Percentiles rank a stretch among this genome's conserved stretches.
Conservation (phyloP, 2,113 vertebrate genomes). For the Sylvicapra grimmia region DNA sequence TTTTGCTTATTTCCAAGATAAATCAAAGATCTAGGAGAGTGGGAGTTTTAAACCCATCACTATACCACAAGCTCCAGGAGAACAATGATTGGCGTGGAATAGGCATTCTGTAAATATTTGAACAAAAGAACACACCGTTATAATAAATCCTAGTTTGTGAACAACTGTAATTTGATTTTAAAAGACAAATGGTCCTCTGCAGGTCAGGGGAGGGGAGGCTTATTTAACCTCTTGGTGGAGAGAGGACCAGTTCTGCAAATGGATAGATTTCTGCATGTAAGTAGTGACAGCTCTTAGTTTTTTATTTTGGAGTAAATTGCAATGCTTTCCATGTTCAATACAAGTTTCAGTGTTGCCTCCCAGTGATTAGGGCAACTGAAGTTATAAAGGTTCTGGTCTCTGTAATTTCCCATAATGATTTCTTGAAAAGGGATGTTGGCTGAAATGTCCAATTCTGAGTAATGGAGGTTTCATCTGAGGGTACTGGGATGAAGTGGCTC, state of each 20-base stretch:
- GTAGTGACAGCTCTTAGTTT: neutral
- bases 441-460: neutral
- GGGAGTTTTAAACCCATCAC: neutral
- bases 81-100: fast-evolving
- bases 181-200: neutral
- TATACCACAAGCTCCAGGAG: neutral
- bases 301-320: neutral
- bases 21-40: neutral
- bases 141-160: neutral
- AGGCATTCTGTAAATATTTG: neutral
- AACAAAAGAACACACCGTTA: neutral
- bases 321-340: neutral
- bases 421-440: neutral
- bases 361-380: neutral
- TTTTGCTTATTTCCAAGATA: neutral
- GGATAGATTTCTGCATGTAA: neutral
- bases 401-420: neutral
- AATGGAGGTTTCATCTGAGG: neutral
- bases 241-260: neutral
- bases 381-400: neutral
- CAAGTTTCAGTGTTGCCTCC: neutral
- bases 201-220: neutral
- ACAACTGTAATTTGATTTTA: neutral
- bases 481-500: neutral
- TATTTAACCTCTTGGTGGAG: neutral